Conservation (phyloP, 2,797 vertebrate species). For the Denticeps clupeoides region DNA sequence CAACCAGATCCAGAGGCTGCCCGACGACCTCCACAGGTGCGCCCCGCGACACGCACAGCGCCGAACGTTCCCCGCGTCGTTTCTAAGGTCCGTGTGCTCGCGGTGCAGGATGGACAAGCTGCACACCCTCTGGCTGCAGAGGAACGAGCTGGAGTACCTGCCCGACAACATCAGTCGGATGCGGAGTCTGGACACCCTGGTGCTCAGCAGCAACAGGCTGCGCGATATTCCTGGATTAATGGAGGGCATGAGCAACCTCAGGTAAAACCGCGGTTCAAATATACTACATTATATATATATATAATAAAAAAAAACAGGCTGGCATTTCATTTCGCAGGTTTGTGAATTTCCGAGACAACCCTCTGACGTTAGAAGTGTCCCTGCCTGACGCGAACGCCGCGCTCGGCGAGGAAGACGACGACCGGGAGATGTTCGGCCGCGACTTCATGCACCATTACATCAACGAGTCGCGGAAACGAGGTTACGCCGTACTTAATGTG, state of each 20-base stretch:
- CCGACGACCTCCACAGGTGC: slow-evolving; percentile 76
- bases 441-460: slow-evolving; percentile 89
- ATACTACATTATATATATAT: too few relatives aligned
- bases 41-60: background rate
- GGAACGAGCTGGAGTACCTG: slow-evolving; percentile 73
- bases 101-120: slow-evolving; percentile 78
- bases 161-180: slow-evolving; percentile 74
- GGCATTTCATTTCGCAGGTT: slow-evolving; percentile 60
- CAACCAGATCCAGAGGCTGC: slow-evolving; percentile 71
- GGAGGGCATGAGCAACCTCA: slow-evolving; percentile 75
- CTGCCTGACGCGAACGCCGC: slow-evolving; percentile 55
- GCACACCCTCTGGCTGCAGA: slow-evolving; percentile 87
- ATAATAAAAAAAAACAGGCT: background rate
- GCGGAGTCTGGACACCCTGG: slow-evolving; percentile 75
- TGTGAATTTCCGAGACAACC: slow-evolving; percentile 94
- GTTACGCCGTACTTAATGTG: slow-evolving; percentile 41
- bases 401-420: slow-evolving; percentile 58
- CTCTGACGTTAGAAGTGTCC: slow-evolving; percentile 66
- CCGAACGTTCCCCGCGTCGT: background rate
- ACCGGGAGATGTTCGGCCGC: slow-evolving; percentile 78
- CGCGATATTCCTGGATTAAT: slow-evolving; percentile 76
- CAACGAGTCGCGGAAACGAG: slow-evolving; percentile 62
- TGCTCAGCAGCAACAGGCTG: slow-evolving; percentile 80
- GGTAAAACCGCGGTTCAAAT: slow-evolving; percentile 50
- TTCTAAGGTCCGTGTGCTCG: background rate